Conservation (phyloP, 64 coral and sea anemone genomes). For the Trachythela sp. region DNA sequence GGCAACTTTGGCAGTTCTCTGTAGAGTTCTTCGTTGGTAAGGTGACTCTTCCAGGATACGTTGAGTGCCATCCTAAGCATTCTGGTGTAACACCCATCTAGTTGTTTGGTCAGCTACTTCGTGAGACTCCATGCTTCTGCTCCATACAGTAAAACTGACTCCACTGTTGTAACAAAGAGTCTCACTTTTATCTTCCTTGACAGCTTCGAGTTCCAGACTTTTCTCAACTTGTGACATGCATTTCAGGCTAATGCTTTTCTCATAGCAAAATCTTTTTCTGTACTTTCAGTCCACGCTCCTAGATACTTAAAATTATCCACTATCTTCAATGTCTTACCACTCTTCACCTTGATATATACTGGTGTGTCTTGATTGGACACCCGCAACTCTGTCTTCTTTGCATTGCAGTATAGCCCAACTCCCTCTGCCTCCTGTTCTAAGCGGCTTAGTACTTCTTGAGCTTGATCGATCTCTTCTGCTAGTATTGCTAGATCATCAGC, state of each 20-base stretch:
- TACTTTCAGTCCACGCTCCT: not conserved
- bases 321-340: not conserved
- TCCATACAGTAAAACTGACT: constrained; percentile 36
- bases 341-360: not conserved
- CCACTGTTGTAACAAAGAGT: not conserved
- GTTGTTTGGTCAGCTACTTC: constrained; percentile 21
- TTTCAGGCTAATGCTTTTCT: constrained; percentile 10
- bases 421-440: constrained; percentile 1
- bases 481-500: constrained; percentile 33
- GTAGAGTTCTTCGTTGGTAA: too few relatives aligned
- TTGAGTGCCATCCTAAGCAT: too few relatives aligned
- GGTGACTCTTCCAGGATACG: too few relatives aligned
- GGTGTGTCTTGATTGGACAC: not conserved
- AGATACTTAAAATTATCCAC: constrained; percentile 16
- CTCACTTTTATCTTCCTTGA: too few relatives aligned
- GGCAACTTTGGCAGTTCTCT: too few relatives aligned
- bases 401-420: not conserved
- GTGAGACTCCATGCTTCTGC: constrained; percentile 37
- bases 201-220: too few relatives aligned
- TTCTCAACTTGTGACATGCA: too few relatives aligned
- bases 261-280: not conserved
- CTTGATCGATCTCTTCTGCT: constrained; percentile 22
- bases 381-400: too few relatives aligned
- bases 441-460: constrained; percentile 13
- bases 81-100: too few relatives aligned